These are phyloP conservation scores for Stramonita haemastoma DNA, from an alignment of 2,888 invertebrate genomes.

Conservation along the genomic window DNA sequence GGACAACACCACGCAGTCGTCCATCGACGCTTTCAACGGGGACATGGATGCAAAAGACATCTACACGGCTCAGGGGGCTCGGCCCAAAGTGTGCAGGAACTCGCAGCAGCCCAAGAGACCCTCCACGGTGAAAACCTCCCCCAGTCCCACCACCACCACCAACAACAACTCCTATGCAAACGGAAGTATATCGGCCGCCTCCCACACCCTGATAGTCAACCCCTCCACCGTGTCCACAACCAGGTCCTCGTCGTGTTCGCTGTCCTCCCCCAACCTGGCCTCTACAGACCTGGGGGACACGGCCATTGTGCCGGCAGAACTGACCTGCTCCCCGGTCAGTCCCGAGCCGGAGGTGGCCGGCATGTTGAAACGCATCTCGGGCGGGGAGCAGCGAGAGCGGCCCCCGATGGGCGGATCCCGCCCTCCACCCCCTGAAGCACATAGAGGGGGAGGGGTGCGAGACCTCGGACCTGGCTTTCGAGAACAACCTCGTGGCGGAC, in stretches of 20 bases:
- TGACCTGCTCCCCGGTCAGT: slow-evolving; percentile 40
- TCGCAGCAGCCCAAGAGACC: slow-evolving; percentile 40
- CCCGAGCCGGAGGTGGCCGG: slow-evolving; percentile 45
- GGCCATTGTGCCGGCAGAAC: background rate
- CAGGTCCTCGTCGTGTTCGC: background rate
- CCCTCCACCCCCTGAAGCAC: slow-evolving; percentile 76
- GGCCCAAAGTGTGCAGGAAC: slow-evolving; percentile 47
- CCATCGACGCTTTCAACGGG: slow-evolving; percentile 41
- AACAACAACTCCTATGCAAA: slow-evolving; percentile 28
- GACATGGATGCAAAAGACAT: slow-evolving; percentile 40
- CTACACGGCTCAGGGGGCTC: slow-evolving; percentile 50
- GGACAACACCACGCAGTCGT: slow-evolving; percentile 47
- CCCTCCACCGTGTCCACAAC: background rate
- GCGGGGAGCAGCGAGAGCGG: slow-evolving; percentile 31
- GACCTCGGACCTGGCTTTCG: slow-evolving; percentile 52
- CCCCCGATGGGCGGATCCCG: slow-evolving; percentile 75
- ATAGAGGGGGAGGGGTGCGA: slow-evolving; percentile 82
- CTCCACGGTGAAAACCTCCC: slow-evolving; percentile 31
- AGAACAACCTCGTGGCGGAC: slow-evolving; percentile 59
- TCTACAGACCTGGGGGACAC: slow-evolving; percentile 13
- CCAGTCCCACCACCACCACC: slow-evolving; percentile 33
- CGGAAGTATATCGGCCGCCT: background rate
- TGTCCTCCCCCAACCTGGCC: background rate
- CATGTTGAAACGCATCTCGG: slow-evolving; percentile 39
- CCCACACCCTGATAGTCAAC: background rate